Evolutionary conservation across 2,113 vertebrate species (phyloP), one percentile per base, ranked within the genome.

Genomic region (Cyphomyrus plagiostoma): DNA sequence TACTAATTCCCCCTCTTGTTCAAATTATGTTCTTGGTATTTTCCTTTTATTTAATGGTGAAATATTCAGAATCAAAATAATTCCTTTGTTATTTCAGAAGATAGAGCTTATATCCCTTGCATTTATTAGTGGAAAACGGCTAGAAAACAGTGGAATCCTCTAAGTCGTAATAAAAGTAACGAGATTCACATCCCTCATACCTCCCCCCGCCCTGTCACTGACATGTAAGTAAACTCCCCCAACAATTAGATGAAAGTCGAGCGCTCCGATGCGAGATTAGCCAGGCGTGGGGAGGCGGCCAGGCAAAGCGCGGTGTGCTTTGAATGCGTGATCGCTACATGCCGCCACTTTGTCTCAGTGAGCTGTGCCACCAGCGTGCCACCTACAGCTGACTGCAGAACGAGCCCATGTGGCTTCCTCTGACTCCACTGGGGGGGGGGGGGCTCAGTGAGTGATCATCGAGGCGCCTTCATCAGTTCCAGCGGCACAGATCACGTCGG

Each of bases 201-300:
- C 91, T 90, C 83, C 89, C 48, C 82, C 86, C 3, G 15, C 35
- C 13, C 74, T n/a, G 17, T 15, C n/a, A 11, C 62, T 1, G 17
- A 19, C 74, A 80, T 19, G 35, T 30, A 30, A 89, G 35, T 91
- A 74, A 91, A 84, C 88, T 74, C 42, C 46, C 74, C 58, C 42
- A 49, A 62, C 88, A 84, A 83, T 49, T 53, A 87, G 88, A 46
- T 62, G 88, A 87, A 91, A 88, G 88, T 90, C 86, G 89, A 89
- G 88, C 26, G 87, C 49, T 53, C 10, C 56, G 88, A 80, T 45
- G 49, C 23, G 39, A 89, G 92, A 91, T 91, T 91, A 92, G 91
- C n/a, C 39, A 0, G 15, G 17, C 0, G 48, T 70, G 35, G 52
- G 46, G 87, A 26, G 45, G 70, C 11, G 30, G 42, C 58, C 17